Evolutionary conservation across 2,113 vertebrate genomes (phyloP).

Genomic region (Platichthys stellatus): DNA sequence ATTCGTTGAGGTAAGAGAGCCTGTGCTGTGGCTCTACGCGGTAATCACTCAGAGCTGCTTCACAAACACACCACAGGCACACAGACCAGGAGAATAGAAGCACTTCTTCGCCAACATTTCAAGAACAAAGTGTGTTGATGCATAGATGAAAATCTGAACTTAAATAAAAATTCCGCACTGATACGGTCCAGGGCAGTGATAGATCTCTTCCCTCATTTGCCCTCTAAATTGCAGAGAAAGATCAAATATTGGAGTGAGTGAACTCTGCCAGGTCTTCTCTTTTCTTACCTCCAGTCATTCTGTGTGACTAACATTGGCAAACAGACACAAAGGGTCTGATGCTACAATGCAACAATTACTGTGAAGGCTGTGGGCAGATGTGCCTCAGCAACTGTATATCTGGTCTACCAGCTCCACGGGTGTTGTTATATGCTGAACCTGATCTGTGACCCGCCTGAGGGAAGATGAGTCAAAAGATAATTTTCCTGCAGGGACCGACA

Average conservation of each 20-base stretch:
- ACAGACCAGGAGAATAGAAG: slow-evolving; percentile 14
- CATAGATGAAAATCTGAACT: slow-evolving; percentile 34
- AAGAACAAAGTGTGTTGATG: slow-evolving; percentile 14
- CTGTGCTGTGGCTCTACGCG: slow-evolving; percentile 55
- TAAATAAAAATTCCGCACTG: slow-evolving; percentile 47
- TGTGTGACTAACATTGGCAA: slow-evolving; percentile 41
- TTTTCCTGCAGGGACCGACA: background rate
- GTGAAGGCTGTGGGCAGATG: slow-evolving; percentile 8
- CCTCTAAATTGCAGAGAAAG: slow-evolving; percentile 34
- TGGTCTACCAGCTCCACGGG: background rate
- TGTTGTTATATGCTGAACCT: background rate
- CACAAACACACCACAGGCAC: slow-evolving; percentile 34
- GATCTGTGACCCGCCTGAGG: slow-evolving; percentile 5
- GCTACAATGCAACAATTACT: slow-evolving; percentile 11
- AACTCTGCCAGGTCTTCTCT: slow-evolving; percentile 2
- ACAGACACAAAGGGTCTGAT: slow-evolving; percentile 34
- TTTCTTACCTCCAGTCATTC: background rate
- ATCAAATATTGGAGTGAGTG: slow-evolving; percentile 26
- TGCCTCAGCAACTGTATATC: slow-evolving; percentile 19
- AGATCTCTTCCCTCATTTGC: slow-evolving; percentile 31
- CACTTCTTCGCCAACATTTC: slow-evolving; percentile 11
- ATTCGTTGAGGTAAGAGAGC: slow-evolving; percentile 66
- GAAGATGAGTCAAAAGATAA: background rate
- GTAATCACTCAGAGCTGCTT: slow-evolving; percentile 65
- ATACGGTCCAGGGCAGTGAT: slow-evolving; percentile 17